Percentiles rank a stretch among this genome's conserved stretches.
These are phyloP conservation scores for Chunga burmeisteri DNA, from an alignment of 2,113 vertebrate genomes.

Conservation along the genomic window DNA sequence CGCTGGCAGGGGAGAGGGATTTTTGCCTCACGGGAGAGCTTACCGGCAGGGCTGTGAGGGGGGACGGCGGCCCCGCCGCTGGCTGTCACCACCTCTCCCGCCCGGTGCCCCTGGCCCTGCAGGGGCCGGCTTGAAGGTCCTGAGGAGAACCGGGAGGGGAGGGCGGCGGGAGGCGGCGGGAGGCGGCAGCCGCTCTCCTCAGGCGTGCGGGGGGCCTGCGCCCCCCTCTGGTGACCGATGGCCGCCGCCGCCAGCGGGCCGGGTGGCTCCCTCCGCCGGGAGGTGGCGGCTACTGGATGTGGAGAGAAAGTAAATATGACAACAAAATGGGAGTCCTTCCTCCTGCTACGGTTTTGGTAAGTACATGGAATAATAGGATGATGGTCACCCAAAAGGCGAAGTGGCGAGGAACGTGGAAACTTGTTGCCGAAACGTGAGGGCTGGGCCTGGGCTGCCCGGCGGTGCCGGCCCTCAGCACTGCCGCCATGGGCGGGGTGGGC, in stretches of 20 bases:
- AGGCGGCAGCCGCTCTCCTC: too few species aligned
- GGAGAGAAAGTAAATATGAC: not conserved
- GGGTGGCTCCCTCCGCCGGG: accelerated
- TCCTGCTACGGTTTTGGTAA: not conserved
- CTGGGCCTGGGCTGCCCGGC: too few species aligned
- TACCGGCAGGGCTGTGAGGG: accelerated
- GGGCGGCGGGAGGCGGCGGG: not conserved
- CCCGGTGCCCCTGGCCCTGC: too few species aligned
- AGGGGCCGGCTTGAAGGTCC: not conserved
- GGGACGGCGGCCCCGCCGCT: not conserved
- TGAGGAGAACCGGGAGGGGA: not conserved
- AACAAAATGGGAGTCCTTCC: not conserved
- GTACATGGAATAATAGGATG: accelerated
- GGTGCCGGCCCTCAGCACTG: too few species aligned
- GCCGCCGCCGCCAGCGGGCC: not conserved
- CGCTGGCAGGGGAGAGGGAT: too few species aligned
- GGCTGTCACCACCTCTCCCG: not conserved
- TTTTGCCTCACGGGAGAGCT: not conserved
- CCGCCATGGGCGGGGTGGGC: not conserved
- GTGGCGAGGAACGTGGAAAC: accelerated
- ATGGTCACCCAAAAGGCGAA: not conserved
- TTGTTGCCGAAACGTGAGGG: not conserved
- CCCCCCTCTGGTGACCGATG: accelerated
- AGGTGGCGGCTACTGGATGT: accelerated
- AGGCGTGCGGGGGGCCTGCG: not conserved